Evolutionary conservation across 2,113 vertebrate species (phyloP).

Genomic region (Tympanuchus pallidicinctus): DNA sequence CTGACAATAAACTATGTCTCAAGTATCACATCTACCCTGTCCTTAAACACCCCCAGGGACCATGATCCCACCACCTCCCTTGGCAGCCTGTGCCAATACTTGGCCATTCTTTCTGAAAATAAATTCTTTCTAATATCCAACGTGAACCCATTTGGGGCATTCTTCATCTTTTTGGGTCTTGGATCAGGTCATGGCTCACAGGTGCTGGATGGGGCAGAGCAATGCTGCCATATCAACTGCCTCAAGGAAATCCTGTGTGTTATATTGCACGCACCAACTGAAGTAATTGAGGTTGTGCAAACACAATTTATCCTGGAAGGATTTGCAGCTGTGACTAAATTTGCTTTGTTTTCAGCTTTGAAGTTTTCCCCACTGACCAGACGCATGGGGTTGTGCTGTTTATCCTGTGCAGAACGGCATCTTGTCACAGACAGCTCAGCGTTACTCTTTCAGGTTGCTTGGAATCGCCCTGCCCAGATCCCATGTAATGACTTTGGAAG

Average conservation of each 20-base stretch:
- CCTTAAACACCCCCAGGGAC: too few relatives aligned
- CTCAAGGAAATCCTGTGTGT: neutral
- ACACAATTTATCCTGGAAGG: conserved; percentile 8
- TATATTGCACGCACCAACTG: neutral
- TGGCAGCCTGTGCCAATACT: too few relatives aligned
- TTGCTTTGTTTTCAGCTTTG: conserved; percentile 38
- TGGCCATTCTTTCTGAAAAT: too few relatives aligned
- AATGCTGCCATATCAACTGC: rapidly evolving
- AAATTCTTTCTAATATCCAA: too few relatives aligned
- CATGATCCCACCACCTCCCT: too few relatives aligned
- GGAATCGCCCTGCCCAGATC: neutral
- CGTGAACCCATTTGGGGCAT: neutral
- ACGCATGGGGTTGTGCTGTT: neutral
- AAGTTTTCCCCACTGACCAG: conserved; percentile 41
- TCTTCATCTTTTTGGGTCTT: neutral
- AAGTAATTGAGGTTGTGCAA: conserved; percentile 3
- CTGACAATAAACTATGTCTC: too few relatives aligned
- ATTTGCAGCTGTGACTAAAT: neutral
- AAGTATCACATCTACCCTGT: too few relatives aligned
- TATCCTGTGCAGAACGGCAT: neutral
- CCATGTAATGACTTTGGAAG: neutral
- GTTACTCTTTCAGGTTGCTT: neutral
- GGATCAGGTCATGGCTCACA: rapidly evolving
- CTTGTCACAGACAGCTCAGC: neutral
- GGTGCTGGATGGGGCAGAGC: neutral